phyloP scores from a whole-genome alignment of 92 coral and sea anemone genomes.

The Plumapathes pennacea region DNA sequence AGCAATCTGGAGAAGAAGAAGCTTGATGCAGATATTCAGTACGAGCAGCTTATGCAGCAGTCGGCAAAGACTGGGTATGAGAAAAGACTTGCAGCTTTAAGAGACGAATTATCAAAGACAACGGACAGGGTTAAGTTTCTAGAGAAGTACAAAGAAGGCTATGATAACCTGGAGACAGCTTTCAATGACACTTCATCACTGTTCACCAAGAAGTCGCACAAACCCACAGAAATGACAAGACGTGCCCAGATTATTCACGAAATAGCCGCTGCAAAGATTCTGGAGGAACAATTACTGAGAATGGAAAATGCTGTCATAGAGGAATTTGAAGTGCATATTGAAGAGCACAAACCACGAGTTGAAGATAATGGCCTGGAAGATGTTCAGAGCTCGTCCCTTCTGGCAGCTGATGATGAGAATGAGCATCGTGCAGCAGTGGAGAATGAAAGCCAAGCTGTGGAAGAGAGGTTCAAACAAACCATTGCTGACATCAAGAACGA shows the following conservation, averaged over 20 bases:
- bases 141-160: constrained; percentile 77
- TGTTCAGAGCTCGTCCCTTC: constrained; percentile 23
- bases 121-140: constrained; percentile 57
- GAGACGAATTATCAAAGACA: constrained; percentile 67
- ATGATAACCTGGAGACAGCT: constrained; percentile 84
- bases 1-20: constrained; percentile 58
- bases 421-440: constrained; percentile 47
- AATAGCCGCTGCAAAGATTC: constrained; percentile 73
- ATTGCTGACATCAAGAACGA: constrained; percentile 87
- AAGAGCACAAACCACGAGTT: constrained; percentile 52
- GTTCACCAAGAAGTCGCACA: constrained; percentile 61
- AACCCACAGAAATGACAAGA: constrained; percentile 62
- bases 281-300: constrained; percentile 83
- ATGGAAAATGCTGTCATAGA: constrained; percentile 86
- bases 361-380: neutral
- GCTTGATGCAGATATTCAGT: constrained; percentile 47
- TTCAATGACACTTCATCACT: constrained; percentile 69
- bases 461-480: constrained; percentile 67
- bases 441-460: constrained; percentile 49
- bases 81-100: constrained; percentile 58
- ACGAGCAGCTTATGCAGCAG: constrained; percentile 65
- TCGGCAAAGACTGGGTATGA: constrained; percentile 59
- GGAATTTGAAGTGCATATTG: constrained; percentile 75
- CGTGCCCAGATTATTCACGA: constrained; percentile 74
- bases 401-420: constrained; percentile 63